Evolutionary conservation across 1,140 invertebrate species (phyloP).

Genomic region (Ceratosolen solmsi): DNA sequence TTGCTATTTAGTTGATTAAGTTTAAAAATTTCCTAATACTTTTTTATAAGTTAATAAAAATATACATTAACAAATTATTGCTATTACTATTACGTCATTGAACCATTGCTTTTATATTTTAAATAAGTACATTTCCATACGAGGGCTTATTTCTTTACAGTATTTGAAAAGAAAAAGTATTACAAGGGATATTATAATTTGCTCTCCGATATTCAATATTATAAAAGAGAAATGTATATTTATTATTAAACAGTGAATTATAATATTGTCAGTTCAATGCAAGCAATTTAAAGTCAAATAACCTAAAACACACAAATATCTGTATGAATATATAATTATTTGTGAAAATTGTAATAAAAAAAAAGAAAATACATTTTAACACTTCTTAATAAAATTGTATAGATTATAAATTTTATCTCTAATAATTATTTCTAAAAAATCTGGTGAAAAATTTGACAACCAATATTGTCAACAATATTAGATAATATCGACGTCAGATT

Average conservation of each 20-base stretch:
- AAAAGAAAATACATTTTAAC: background rate
- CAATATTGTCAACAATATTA: too few relatives aligned
- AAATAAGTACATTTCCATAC: slow-evolving; percentile 1
- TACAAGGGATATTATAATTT: background rate
- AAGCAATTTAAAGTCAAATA: background rate
- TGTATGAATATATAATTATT: slow-evolving; percentile 16
- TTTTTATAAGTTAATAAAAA: slow-evolving; percentile 14
- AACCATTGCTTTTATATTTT: slow-evolving; percentile 7
- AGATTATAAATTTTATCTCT: slow-evolving; percentile 49
- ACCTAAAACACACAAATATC: background rate
- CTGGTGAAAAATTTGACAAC: too few relatives aligned
- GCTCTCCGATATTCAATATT: slow-evolving; percentile 9
- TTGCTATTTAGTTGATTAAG: background rate
- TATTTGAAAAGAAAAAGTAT: slow-evolving; percentile 33
- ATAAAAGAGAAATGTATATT: slow-evolving; percentile 11
- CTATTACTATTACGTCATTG: background rate
- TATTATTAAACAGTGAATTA: slow-evolving; percentile 7
- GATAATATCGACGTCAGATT: too few relatives aligned
- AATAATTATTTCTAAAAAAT: too few relatives aligned
- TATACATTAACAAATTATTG: slow-evolving; percentile 1
- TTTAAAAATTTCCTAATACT: background rate
- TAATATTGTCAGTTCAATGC: background rate
- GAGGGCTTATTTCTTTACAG: background rate
- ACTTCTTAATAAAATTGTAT: slow-evolving; percentile 55
- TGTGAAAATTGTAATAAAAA: slow-evolving; percentile 18